phyloP scores from a whole-genome alignment of 2,797 vertebrate species.

The Dendrocincla fuliginosa region DNA sequence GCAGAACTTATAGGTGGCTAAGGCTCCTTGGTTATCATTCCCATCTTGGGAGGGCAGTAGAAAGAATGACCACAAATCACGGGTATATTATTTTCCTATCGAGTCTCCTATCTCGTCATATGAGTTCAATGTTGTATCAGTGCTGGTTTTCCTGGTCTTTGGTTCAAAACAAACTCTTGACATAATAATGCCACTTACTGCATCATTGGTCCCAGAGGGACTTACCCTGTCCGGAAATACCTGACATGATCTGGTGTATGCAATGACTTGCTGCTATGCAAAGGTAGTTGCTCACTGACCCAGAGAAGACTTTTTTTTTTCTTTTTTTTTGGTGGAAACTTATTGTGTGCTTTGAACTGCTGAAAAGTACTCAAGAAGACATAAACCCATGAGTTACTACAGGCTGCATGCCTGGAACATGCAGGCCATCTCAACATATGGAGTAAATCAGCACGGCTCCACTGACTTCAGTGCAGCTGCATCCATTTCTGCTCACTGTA shows the following conservation, averaged over 20 bases:
- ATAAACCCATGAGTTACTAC: slow-evolving; percentile 14
- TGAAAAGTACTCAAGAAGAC: neutral
- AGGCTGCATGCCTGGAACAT: neutral
- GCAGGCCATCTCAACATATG: neutral
- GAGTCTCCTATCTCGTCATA: neutral
- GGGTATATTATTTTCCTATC: neutral
- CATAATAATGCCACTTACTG: neutral
- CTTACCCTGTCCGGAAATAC: neutral
- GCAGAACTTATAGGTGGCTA: neutral
- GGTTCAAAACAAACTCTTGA: neutral
- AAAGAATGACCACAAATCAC: neutral
- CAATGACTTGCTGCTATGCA: neutral
- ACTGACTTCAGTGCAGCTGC: neutral
- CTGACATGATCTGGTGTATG: neutral
- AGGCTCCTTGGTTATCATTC: neutral
- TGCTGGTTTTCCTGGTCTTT: neutral
- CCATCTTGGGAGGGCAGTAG: neutral
- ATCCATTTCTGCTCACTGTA: neutral
- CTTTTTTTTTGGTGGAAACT: neutral
- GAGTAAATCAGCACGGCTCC: neutral
- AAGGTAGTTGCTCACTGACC: neutral
- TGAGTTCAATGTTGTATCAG: neutral
- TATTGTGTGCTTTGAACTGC: neutral
- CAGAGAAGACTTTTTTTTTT: neutral
- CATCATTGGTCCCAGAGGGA: neutral